Base-by-base conservation (phyloP, 2,888 invertebrate species). In the Dynastes maya region DNA sequence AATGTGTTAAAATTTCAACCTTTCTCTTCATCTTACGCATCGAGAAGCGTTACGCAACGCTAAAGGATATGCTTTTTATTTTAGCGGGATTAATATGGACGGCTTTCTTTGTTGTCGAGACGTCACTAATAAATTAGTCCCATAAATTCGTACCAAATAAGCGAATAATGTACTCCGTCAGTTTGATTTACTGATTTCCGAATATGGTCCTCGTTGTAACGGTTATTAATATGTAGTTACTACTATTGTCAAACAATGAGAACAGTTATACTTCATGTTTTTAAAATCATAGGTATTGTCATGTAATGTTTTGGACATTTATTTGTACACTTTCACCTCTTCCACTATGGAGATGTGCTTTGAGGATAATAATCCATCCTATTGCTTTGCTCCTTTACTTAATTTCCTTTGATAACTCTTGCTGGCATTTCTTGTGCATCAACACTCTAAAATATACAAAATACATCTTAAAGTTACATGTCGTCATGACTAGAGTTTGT, bases 121-220 rank as follows among this genome's bases (percentile, higher is more conserved):
- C 16, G 65, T 65, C 65, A 16, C 40, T 65, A 22, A 37, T 40
- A 40, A 65, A 16, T 65, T 40, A 40, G 55, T 9, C n/a, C 37
- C 65, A 32, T 65, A 65, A 65, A 65, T 65, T 65, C 16, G 40
- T 40, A 65, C 16, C n/a, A 65, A 65, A 65, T 65, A n/a, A n/a
- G 40, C n/a, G 65, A 65, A n/a, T 40, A 40, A 65, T 11, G 37
- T 65, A 37, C 45, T 8, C 1, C 40, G 65, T n/a, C 16, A 65
- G 40, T 65, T 65, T 65, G 40, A 65, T 65, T 40, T 65, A 65
- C 16, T 16, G 65, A n/a, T 65, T 40, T 40, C 65, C 40, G 8
- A 37, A 40, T 65, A 65, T n/a, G 65, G 65, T n/a, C 8, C 2
- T 40, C 11, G 3, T 13, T 13, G 16, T 16, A 40, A 65, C 40